Percentiles rank a stretch among this genome's conserved stretches.
These are phyloP conservation scores for Rattus norvegicus DNA, from an alignment of 2,113 vertebrate species.

Conservation along the genomic window DNA sequence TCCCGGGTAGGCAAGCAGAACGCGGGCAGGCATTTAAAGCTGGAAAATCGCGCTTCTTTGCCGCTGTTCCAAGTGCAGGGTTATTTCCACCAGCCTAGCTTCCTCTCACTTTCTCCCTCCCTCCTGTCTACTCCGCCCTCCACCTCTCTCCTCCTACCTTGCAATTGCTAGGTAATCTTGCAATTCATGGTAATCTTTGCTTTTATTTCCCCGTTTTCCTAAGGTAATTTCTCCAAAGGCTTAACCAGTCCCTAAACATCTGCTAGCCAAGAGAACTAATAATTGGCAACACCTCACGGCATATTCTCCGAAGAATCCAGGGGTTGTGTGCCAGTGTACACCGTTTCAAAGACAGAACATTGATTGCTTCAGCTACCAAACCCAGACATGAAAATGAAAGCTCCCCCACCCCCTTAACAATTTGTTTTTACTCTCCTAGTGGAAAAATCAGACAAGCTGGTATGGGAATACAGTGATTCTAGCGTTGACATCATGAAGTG, in stretches of 20 bases:
- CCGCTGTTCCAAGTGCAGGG: conserved; percentile 64
- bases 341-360: conserved; percentile 26
- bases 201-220: conserved; percentile 68
- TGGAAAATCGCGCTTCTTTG: conserved; percentile 68
- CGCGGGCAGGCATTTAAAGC: conserved; percentile 66
- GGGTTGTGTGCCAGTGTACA: not conserved
- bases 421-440: not conserved
- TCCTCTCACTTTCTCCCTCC: conserved; percentile 66
- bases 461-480: not conserved
- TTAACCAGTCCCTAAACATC: conserved; percentile 64
- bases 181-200: conserved; percentile 62
- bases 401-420: not conserved
- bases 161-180: conserved; percentile 27
- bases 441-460: not conserved
- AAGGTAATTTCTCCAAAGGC: conserved; percentile 54
- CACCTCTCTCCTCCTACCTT: conserved; percentile 59
- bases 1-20: conserved; percentile 54
- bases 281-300: not conserved
- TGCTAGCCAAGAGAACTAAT: conserved; percentile 32
- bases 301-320: not conserved
- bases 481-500: not conserved
- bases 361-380: conserved; percentile 12
- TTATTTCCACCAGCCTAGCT: conserved; percentile 71
- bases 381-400: not conserved
- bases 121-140: conserved; percentile 35